Percentiles rank a stretch among this genome's conserved stretches.
Evolutionary conservation across 2,888 invertebrate genomes (phyloP).

Genomic region (Aporophyla nigra): DNA sequence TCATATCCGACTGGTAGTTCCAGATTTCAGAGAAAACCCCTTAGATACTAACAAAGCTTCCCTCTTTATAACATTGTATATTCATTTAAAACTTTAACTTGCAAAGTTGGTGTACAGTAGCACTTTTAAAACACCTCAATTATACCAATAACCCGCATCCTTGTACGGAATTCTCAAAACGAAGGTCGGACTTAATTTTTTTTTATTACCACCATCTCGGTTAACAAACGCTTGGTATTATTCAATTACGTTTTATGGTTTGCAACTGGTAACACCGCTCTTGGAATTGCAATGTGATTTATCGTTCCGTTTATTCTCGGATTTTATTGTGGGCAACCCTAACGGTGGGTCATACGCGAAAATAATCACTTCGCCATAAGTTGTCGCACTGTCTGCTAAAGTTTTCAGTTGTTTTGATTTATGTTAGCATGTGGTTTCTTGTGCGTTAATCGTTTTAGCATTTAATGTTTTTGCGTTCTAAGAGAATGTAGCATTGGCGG

Average conservation of each 20-base stretch:
- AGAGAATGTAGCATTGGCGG: neutral
- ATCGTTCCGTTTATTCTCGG: constrained; percentile 81
- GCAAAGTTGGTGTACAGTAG: neutral
- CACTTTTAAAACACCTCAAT: neutral
- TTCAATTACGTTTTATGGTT: constrained; percentile 87
- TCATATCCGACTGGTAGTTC: too few species aligned
- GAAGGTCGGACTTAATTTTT: constrained; percentile 56
- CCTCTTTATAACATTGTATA: too few species aligned
- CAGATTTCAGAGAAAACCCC: too few species aligned
- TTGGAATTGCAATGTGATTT: constrained; percentile 83
- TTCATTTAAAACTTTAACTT: neutral
- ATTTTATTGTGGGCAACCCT: constrained; percentile 79
- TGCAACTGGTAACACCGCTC: constrained; percentile 80
- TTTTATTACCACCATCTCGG: constrained; percentile 74
- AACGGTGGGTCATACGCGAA: constrained; percentile 64
- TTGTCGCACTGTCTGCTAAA: constrained; percentile 61
- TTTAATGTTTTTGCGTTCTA: constrained; percentile 43
- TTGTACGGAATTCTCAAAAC: constrained; percentile 44
- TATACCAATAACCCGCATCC: constrained; percentile 24
- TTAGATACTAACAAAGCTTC: too few species aligned
- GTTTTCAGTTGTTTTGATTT: constrained; percentile 57
- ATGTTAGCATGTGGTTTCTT: constrained; percentile 60
- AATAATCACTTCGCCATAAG: constrained; percentile 52
- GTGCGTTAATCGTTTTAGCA: constrained; percentile 45
- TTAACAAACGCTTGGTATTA: constrained; percentile 74